Evolutionary conservation across 1,140 invertebrate species (phyloP), one percentile per base, ranked within the genome.

Genomic region (Listronotus bonariensis): DNA sequence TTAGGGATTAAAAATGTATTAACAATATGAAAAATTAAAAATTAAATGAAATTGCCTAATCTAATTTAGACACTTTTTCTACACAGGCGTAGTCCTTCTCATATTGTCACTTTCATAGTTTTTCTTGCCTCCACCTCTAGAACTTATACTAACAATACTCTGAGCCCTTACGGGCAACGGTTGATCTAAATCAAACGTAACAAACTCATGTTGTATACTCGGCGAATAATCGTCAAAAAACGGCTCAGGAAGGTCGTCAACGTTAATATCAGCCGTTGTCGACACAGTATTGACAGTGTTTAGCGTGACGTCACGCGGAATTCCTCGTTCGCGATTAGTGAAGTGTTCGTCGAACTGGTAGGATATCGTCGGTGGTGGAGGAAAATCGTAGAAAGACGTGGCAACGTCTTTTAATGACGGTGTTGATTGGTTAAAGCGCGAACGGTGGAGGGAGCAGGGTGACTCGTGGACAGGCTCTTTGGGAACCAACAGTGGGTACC

Each of bases 381-480:
- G 82, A 63, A 84, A 84, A 15, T 84, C 84, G 66, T 84, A 85
- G 15, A 82, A 83, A 0, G 79, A 83, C 0, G 79, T 79, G 0
- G 83, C 82, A 11, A 84, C 76, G 68, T 85, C 83, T 72, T 84
- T 84, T n/a, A 85, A 65, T 0, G 83, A 84, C 5, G 81, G 80
- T 53, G 79, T 80, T 10, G 58, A 64, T 69, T 73, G 78, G 67
- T 82, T 71, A 79, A 78, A 77, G 78, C 81, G 66, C 75, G 80
- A 68, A 76, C 81, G 46, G 60, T 80, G 79, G 14, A 81, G 36
- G 53, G 72, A 76, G 64, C 79, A 80, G 10, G 78, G 78, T 7
- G 78, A 79, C 62, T 76, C 73, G n/a, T 70, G 71, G 17, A 75
- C 34, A 9, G 72, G 79, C 53, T 84, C 82, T 57, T 82, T 83